Percentiles rank a stretch among this genome's conserved stretches.
phyloP scores from a whole-genome alignment of 1,140 invertebrate genomes.

The Nephila pilipes region DNA sequence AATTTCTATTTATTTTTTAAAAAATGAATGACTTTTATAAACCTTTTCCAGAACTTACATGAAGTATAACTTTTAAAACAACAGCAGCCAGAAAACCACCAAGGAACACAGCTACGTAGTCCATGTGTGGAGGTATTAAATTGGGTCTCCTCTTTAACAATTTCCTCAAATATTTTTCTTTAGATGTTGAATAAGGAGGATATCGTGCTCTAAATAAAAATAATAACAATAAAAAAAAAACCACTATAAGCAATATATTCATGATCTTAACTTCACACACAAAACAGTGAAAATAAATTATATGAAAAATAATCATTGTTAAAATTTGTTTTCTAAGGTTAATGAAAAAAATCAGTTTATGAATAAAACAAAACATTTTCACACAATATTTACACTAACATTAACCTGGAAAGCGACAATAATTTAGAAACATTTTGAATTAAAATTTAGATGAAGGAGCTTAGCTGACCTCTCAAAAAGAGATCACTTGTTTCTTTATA shows the following conservation, averaged over 20 bases:
- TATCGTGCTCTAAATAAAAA: conserved; percentile 81
- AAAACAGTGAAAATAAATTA: background rate
- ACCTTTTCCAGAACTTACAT: conserved; percentile 48
- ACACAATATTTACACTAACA: no score
- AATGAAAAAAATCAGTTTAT: no score
- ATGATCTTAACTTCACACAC: background rate
- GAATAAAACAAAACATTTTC: no score
- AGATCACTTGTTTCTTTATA: no score
- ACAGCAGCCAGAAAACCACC: conserved; percentile 60
- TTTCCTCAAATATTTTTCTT: conserved; percentile 80
- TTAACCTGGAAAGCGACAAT: no score
- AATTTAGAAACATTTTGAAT: no score
- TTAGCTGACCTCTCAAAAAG: no score
- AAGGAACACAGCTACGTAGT: conserved; percentile 62
- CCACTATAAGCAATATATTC: background rate
- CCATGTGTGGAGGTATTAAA: conserved; percentile 55
- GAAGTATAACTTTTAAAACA: conserved; percentile 63
- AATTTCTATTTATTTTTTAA: background rate
- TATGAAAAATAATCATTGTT: no score
- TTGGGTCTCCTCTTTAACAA: conserved; percentile 78
- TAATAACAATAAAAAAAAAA: background rate
- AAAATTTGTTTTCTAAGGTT: no score
- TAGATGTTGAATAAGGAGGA: conserved; percentile 82
- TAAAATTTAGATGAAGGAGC: no score
- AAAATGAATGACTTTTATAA: background rate